Conservation (phyloP, 2,888 invertebrate species). For the Phorcus lineatus region DNA sequence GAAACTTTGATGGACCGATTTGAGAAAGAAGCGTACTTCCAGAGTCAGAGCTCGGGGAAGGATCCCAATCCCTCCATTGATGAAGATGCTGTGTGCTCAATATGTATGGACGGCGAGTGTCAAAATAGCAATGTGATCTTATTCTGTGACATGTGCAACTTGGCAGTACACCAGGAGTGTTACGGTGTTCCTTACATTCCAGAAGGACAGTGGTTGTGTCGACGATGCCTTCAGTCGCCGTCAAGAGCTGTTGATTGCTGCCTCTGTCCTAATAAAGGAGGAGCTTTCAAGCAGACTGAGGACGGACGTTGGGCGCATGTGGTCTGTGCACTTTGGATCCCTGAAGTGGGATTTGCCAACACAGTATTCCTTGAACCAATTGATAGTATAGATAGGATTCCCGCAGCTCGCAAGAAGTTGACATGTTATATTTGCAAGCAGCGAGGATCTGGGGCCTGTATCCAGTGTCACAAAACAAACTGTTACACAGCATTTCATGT, state of each 20-base stretch:
- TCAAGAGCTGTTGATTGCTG: slow-evolving; percentile 96
- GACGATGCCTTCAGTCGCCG: slow-evolving; percentile 96
- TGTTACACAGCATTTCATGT: slow-evolving; percentile 99
- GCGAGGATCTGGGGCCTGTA: slow-evolving; percentile 90
- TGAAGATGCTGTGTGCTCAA: slow-evolving; percentile 98
- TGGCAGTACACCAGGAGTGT: slow-evolving; percentile 98
- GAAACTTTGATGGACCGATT: slow-evolving; percentile 97
- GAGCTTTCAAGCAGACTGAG: slow-evolving; percentile 99
- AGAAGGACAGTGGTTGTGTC: slow-evolving; percentile 97
- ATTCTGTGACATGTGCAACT: slow-evolving; percentile 99
- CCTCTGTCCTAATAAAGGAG: slow-evolving; percentile 97
- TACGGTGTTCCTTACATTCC: slow-evolving; percentile 98
- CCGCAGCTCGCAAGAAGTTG: slow-evolving; percentile 95
- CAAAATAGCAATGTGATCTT: slow-evolving; percentile 98
- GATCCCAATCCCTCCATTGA: slow-evolving; percentile 86
- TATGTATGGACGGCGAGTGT: slow-evolving; percentile 99
- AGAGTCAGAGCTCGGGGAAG: slow-evolving; percentile 77
- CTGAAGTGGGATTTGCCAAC: slow-evolving; percentile 95
- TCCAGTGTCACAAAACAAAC: slow-evolving; percentile 96
- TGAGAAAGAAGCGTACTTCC: slow-evolving; percentile 90
- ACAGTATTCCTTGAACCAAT: slow-evolving; percentile 98
- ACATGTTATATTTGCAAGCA: slow-evolving; percentile 94
- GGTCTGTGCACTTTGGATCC: slow-evolving; percentile 98
- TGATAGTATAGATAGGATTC: slow-evolving; percentile 96
- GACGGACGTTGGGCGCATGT: slow-evolving; percentile 98